phyloP scores from a whole-genome alignment of 2,888 invertebrate genomes.

The Cosmia pyralina region DNA sequence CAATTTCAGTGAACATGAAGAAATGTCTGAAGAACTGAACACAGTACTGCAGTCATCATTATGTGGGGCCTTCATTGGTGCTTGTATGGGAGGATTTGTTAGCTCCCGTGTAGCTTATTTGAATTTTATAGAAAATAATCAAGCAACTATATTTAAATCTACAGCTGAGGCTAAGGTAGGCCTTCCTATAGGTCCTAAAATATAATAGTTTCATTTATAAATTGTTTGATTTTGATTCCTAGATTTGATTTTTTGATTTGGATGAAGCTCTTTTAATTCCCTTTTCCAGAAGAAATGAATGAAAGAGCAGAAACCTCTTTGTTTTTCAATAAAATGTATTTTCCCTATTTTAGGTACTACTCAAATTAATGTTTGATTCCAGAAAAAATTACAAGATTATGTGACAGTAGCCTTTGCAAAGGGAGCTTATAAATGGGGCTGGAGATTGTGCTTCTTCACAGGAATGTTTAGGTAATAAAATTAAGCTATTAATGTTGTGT shows the following conservation, averaged over 20 bases:
- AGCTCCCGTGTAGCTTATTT: constrained; percentile 91
- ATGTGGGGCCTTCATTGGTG: constrained; percentile 91
- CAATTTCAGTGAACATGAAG: constrained; percentile 91
- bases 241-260: background rate
- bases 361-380: constrained; percentile 67
- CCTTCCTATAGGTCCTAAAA: no score
- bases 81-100: constrained; percentile 91
- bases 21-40: constrained; percentile 91
- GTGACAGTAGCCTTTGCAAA: constrained; percentile 92
- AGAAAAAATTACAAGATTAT: constrained; percentile 93
- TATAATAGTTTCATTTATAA: no score
- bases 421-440: constrained; percentile 93
- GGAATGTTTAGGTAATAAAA: constrained; percentile 91
- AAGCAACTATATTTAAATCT: constrained; percentile 92
- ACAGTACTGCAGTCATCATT: constrained; percentile 91
- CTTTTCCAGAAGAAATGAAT: background rate
- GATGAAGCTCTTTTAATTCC: background rate
- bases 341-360: background rate
- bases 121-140: constrained; percentile 93
- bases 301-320: background rate
- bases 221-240: background rate
- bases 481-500: background rate
- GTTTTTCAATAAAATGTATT: background rate
- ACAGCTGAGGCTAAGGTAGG: constrained; percentile 92
- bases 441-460: constrained; percentile 92